Percentiles rank a stretch among this genome's conserved stretches.
Conservation (phyloP, 2,888 invertebrate genomes). For the Pemphredon lugubris region DNA sequence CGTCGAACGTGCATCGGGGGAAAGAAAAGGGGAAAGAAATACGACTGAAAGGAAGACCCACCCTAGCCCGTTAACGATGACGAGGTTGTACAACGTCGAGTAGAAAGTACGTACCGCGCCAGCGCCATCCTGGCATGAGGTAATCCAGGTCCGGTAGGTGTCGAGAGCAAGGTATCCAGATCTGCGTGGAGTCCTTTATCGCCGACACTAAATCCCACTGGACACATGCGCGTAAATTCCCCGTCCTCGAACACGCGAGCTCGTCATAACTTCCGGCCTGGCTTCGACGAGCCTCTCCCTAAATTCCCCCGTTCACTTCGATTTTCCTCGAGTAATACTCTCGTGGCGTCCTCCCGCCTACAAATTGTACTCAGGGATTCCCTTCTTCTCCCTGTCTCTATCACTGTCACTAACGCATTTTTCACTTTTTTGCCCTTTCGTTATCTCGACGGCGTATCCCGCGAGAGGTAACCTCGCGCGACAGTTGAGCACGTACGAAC, state of each 20-base stretch:
- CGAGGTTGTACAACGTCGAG: conserved; percentile 16
- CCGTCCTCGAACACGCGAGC: conserved; percentile 64
- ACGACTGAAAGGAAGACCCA: conserved; percentile 48
- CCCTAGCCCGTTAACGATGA: conserved; percentile 40
- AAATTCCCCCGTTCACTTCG: conserved; percentile 45
- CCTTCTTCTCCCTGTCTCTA: conserved; percentile 34
- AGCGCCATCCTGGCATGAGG: conserved; percentile 87
- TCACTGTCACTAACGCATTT: conserved; percentile 59
- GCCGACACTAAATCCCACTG: conserved; percentile 76
- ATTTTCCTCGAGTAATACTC: conserved; percentile 40
- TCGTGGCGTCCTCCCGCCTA: conserved; percentile 58
- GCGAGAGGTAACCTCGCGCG: conserved; percentile 13
- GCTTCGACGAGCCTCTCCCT: conserved; percentile 38
- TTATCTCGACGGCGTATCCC: conserved; percentile 8
- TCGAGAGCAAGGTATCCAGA: conserved; percentile 82
- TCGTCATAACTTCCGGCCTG: conserved; percentile 72
- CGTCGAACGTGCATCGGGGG: conserved; percentile 8
- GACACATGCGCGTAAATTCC: conserved; percentile 79
- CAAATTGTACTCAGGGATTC: conserved; percentile 29
- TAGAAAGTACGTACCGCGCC: conserved; percentile 83
- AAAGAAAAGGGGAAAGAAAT: conserved; percentile 1
- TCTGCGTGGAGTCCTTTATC: conserved; percentile 77
- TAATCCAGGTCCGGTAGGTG: conserved; percentile 82
- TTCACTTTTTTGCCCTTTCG: conserved; percentile 33
- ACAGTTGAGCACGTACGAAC: conserved; percentile 33